A percentile compares a stretch with the other conserved stretches of the same genome.
Conservation (phyloP, 2,888 invertebrate genomes). For the Aleiodes alternator region DNA sequence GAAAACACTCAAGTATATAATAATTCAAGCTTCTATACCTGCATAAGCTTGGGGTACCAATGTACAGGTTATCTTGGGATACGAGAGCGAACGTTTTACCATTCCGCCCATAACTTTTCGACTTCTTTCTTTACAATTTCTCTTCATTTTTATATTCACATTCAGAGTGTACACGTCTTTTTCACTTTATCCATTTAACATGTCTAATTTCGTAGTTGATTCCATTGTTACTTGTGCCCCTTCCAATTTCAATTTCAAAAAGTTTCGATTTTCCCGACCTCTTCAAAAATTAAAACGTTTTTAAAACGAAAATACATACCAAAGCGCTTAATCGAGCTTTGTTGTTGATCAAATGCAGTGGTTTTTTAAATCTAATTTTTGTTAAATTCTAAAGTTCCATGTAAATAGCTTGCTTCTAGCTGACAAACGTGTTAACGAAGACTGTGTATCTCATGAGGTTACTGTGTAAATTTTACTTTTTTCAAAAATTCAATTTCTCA, state of each 20-base stretch:
- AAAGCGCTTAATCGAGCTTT: too few relatives aligned
- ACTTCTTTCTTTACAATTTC: constrained; percentile 34
- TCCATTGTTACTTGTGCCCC: not conserved
- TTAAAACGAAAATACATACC: too few relatives aligned
- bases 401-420: too few relatives aligned
- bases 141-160: constrained; percentile 7
- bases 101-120: constrained; percentile 52
- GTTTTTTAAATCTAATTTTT: too few relatives aligned
- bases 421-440: too few relatives aligned
- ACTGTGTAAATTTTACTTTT: too few relatives aligned
- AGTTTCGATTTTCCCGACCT: not conserved
- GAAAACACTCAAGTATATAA: constrained; percentile 2
- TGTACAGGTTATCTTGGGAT: constrained; percentile 67
- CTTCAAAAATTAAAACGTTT: not conserved
- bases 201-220: not conserved
- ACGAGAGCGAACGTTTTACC: constrained; percentile 42
- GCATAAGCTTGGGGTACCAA: constrained; percentile 41
- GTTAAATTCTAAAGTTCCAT: too few relatives aligned
- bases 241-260: not conserved
- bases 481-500: too few relatives aligned
- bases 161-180: constrained; percentile 6
- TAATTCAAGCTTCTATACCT: constrained; percentile 30
- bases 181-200: constrained; percentile 8
- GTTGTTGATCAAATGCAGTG: too few relatives aligned
- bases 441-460: too few relatives aligned